Conservation (phyloP, 2,113 vertebrate genomes). For the Rhinopomastus cyanomelas region DNA sequence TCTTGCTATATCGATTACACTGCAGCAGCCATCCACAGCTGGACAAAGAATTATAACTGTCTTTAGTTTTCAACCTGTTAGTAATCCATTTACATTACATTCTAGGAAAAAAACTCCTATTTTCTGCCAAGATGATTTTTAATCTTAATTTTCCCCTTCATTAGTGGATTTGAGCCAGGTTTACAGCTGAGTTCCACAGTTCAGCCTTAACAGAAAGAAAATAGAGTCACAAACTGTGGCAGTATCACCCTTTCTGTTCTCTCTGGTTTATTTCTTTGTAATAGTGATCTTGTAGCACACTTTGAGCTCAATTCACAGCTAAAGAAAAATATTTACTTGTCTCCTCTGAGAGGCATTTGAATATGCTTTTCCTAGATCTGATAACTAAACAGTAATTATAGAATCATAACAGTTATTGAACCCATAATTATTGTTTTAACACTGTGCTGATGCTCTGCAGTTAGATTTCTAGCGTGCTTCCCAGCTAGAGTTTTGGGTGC, state of each 20-base stretch:
- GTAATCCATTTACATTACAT: not conserved
- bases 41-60: not conserved
- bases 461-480: not conserved
- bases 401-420: not conserved
- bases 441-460: not conserved
- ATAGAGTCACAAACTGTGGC: not conserved
- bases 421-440: not conserved
- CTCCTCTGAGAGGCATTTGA: not conserved
- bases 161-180: not conserved
- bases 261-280: not conserved
- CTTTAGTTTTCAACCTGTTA: not conserved
- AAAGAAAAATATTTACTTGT: not conserved
- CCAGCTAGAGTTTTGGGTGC: not conserved
- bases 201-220: not conserved
- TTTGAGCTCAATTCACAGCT: not conserved
- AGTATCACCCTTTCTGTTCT: not conserved
- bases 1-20: not conserved
- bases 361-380: not conserved
- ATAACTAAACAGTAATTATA: not conserved
- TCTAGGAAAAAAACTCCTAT: not conserved
- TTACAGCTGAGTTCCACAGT: not conserved
- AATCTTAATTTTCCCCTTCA: not conserved
- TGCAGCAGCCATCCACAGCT: not conserved
- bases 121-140: not conserved
- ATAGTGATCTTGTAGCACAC: not conserved